phyloP scores from a whole-genome alignment of 2,797 vertebrate genomes.

The Paramormyrops hopkinsi region DNA sequence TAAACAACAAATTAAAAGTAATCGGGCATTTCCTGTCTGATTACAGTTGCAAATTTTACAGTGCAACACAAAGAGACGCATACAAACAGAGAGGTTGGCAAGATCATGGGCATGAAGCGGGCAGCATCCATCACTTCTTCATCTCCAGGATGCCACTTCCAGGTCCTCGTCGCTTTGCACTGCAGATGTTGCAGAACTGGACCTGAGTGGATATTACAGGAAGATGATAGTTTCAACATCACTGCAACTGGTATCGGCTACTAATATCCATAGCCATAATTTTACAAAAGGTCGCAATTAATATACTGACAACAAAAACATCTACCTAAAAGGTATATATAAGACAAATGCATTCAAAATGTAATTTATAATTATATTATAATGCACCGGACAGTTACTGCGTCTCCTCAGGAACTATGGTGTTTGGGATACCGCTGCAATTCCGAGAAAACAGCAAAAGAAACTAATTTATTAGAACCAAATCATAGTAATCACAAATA shows the following conservation, averaged over 20 bases:
- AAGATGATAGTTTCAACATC: background rate
- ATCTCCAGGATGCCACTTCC: slow-evolving; percentile 84
- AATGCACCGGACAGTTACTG: background rate
- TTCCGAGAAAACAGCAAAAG: background rate
- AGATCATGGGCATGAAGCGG: background rate
- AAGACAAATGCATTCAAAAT: background rate
- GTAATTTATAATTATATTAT: background rate
- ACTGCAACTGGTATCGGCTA: background rate
- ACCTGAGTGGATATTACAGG: slow-evolving; percentile 48
- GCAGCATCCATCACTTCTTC: slow-evolving; percentile 65
- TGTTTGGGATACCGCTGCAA: background rate
- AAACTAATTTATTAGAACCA: background rate
- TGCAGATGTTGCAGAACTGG: slow-evolving; percentile 97
- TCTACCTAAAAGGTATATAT: background rate
- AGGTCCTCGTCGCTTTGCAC: slow-evolving; percentile 84
- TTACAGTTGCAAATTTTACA: background rate
- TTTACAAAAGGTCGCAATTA: background rate
- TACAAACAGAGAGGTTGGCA: background rate
- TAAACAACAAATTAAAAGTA: background rate
- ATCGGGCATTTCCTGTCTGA: background rate
- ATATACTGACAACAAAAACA: background rate
- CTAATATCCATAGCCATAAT: background rate
- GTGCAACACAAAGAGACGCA: background rate
- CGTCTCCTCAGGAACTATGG: background rate
- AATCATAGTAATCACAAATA: background rate